Evolutionary conservation across 2,797 vertebrate species (phyloP).

Genomic region (Staurois parvus): DNA sequence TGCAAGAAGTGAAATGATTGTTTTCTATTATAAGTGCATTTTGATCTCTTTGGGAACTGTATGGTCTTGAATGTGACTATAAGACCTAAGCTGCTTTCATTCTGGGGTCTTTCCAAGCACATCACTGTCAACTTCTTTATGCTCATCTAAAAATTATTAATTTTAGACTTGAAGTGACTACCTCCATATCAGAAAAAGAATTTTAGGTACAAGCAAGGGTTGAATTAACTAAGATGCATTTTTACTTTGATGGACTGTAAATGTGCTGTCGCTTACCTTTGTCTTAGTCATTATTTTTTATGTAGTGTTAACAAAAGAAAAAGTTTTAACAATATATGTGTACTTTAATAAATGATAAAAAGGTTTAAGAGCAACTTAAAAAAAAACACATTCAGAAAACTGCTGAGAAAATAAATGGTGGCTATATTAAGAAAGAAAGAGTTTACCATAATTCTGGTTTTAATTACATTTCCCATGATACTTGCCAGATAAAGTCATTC

Average conservation of each 20-base stretch:
- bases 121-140: conserved; percentile 40
- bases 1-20: too few relatives aligned
- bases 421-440: too few relatives aligned
- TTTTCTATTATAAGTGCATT: conserved; percentile 40
- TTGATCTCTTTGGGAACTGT: conserved; percentile 32
- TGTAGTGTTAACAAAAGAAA: background rate
- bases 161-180: conserved; percentile 25
- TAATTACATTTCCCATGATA: too few relatives aligned
- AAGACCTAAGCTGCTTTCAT: conserved; percentile 46
- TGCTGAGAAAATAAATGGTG: too few relatives aligned
- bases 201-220: conserved; percentile 16
- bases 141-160: conserved; percentile 36
- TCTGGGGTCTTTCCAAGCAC: conserved; percentile 24
- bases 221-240: conserved; percentile 17
- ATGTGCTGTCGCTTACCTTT: conserved; percentile 3
- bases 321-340: background rate
- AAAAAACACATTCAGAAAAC: too few relatives aligned
- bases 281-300: background rate
- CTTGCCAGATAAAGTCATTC: too few relatives aligned
- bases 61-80: background rate
- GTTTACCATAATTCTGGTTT: too few relatives aligned
- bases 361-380: too few relatives aligned
- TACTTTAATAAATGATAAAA: too few relatives aligned
- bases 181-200: conserved; percentile 17
- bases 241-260: conserved; percentile 18